Conservation (phyloP, 2,888 invertebrate species). For the Nymphalis c-album region DNA sequence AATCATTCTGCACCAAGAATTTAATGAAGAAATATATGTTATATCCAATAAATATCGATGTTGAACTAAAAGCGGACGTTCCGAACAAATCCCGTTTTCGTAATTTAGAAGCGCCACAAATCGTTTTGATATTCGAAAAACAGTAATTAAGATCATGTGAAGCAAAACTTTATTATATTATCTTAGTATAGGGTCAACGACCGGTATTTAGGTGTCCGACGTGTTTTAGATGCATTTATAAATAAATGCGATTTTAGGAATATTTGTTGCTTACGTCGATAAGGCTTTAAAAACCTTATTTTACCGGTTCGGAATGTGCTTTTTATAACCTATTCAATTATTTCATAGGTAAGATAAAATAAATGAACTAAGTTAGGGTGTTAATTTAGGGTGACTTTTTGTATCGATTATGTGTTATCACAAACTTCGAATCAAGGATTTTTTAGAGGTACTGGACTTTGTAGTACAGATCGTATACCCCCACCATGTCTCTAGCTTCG, state of each 20-base stretch:
- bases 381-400: too few relatives aligned
- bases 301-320: background rate
- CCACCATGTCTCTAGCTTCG: too few relatives aligned
- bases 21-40: too few relatives aligned
- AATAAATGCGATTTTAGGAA: background rate
- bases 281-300: background rate
- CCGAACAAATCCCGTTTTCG: conserved; percentile 44
- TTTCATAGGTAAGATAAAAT: too few relatives aligned
- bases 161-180: conserved; percentile 57
- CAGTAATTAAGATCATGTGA: conserved; percentile 65
- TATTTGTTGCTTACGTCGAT: background rate
- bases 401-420: too few relatives aligned
- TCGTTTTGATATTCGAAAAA: conserved; percentile 52
- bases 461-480: too few relatives aligned
- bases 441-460: too few relatives aligned
- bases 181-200: conserved; percentile 38
- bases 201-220: conserved; percentile 18
- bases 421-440: too few relatives aligned
- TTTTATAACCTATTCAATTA: background rate
- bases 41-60: conserved; percentile 6
- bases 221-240: conserved; percentile 21
- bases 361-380: too few relatives aligned
- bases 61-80: conserved; percentile 34
- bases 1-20: too few relatives aligned
- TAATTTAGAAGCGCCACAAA: conserved; percentile 40